A percentile compares a stretch with the other conserved stretches of the same genome.
Conservation (phyloP, 1,140 invertebrate genomes). For the Pteromalus puparum region DNA sequence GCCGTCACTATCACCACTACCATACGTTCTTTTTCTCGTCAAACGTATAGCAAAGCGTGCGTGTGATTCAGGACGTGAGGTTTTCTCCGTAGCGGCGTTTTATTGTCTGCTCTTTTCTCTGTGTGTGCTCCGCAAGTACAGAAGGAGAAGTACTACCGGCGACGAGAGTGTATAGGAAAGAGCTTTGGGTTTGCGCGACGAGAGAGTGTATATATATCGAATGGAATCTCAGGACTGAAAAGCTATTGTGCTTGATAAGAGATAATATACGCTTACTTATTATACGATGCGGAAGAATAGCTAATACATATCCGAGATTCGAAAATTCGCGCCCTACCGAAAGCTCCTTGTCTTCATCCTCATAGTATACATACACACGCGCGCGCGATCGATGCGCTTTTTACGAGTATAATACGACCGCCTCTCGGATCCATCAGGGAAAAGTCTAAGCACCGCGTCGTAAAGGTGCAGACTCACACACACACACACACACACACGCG, state of each 20-base stretch:
- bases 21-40: neutral
- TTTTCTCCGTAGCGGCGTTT: slow-evolving; percentile 3
- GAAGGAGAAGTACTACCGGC: neutral
- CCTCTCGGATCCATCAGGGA: slow-evolving; percentile 31
- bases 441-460: slow-evolving; percentile 31
- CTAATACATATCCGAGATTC: no score
- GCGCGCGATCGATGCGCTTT: slow-evolving; percentile 39
- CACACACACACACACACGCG: slow-evolving; percentile 53
- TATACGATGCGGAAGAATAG: no score
- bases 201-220: neutral
- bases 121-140: neutral
- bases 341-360: no score
- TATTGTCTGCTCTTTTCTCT: slow-evolving; percentile 6
- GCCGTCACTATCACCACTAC: no score
- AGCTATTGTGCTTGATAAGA: neutral
- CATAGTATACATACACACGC: neutral
- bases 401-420: slow-evolving; percentile 24
- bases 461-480: slow-evolving; percentile 10
- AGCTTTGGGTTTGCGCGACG: neutral
- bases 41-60: slow-evolving; percentile 17
- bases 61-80: neutral
- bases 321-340: no score
- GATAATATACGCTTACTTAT: neutral
- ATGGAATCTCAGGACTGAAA: neutral
- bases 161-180: no score